Evolutionary conservation across 2,888 invertebrate genomes (phyloP), one percentile per base, ranked within the genome.

Genomic region (Lydus trimaculatus): DNA sequence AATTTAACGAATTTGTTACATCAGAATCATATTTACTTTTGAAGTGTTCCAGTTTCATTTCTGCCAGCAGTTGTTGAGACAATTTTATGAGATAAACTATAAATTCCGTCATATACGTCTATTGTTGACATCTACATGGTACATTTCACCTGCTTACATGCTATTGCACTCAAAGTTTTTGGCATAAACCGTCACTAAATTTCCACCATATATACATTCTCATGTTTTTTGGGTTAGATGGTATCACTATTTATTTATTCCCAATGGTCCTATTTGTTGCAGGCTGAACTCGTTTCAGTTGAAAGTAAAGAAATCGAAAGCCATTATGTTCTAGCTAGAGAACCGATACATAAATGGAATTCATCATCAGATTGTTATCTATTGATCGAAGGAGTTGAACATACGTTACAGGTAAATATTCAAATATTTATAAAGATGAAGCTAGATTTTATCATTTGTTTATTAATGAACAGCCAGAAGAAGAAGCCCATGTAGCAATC

Each of bases 281-380:
- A 91, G 90, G 91, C 91, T 60, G 91, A 91, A 78, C 82, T 91
- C 61, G 91, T 91, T 0, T 91, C 91, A 0, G 90, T 91, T 0
- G 91, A 90, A 79, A 91, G 91, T 17, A 91, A 91, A 79, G 91
- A 91, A 81, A 91, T 91, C 71, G 91, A 91, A 81, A 90, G 90
- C 63, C 91, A 91, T 82, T 91, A 91, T 82, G 90, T 91, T 2
- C 82, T 91, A 63, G 91, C 91, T 2, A 84, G 88, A 59, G 91
- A 91, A 78, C 88, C 89, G 39, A 89, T 91, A 65, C 86, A 88
- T 23, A 88, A 90, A 75, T 91, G 91, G 91, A 91, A 91, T 81
- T 91, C 91, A 0, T 88, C 90, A 0, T 90, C 91, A 0, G 90
- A 90, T 74, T 91, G 91, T 79, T 91, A 91, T 78, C 86, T 91